Base-by-base conservation (phyloP, 1,140 invertebrate species). In the Trichoplusia ni region DNA sequence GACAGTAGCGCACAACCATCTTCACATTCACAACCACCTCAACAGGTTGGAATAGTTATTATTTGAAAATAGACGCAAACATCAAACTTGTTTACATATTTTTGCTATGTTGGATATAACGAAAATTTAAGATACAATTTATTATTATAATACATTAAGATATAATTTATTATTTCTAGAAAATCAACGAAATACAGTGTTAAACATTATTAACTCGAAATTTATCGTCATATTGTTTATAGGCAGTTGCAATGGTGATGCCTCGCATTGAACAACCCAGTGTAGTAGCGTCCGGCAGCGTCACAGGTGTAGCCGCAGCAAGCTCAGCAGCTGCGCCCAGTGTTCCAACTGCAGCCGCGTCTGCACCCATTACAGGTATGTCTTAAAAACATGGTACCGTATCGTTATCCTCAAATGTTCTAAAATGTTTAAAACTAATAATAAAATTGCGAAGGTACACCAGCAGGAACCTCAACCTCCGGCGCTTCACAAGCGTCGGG, bases 241-340 rank as follows among this genome's bases (percentile, higher is more conserved):
- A 95, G 90, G 94, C 94, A 0, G 94, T 95, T 0, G 95, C 95
- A 0, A 77, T 96, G 8, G 95, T 95, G 0, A 92, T 95, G 66
- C 95, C 95, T 0, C 90, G 95, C 47, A 93, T 96, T 11, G 95
- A 95, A 72, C 84, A 86, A 62, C 84, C 89, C 13, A 83, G 76
- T 29, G 79, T 71, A 1, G 77, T 77, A 1, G 67, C 71, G 37
- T 65, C 71, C 3, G 71, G 51, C 35, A 60, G 54, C 67, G 47
- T 54, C 33, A 23, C 60, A 35, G 65, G 60, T n/a, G 67, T 62
- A 7, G 18, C 79, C n/a, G 64, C 72, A 68, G 71, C 72, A 6
- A 80, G 76, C 60, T 77, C 81, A 7, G 67, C 81, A 5, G 66
- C 77, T 56, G 69, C 84, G 47, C 64, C 84, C 78, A 82, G 76